Conservation (phyloP, 2,797 vertebrate genomes). For the Notoglanidium macrostoma region DNA sequence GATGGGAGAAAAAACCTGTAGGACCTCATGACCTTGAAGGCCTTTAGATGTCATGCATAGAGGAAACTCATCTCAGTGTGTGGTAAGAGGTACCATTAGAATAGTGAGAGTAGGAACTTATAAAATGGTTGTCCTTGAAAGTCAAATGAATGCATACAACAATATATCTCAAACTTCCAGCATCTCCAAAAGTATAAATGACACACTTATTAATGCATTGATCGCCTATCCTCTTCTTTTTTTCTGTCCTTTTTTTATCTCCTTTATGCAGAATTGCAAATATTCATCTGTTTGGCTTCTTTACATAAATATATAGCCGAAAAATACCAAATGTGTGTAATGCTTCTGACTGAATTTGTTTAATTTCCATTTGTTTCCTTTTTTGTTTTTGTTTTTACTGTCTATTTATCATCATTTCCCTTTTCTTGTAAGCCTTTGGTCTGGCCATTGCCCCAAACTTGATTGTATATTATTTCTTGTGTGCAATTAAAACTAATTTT, state of each 20-base stretch:
- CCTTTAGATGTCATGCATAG: background rate
- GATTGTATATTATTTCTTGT: no score
- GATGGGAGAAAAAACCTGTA: background rate
- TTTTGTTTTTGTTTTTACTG: background rate
- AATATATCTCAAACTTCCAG: background rate
- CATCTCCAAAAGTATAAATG: background rate
- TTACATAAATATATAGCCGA: background rate
- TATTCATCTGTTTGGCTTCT: background rate
- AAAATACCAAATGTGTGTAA: background rate
- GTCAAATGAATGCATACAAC: background rate
- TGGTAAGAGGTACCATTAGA: background rate
- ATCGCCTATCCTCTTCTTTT: no score
- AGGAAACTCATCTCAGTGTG: background rate
- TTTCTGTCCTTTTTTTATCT: background rate
- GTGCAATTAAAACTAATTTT: background rate
- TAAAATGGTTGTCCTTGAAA: background rate
- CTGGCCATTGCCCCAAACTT: background rate
- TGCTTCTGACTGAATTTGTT: background rate
- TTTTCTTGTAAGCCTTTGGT: background rate
- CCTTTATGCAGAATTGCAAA: background rate
- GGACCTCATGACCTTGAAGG: background rate
- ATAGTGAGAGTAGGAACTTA: background rate
- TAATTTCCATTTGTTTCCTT: background rate
- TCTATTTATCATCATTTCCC: background rate
- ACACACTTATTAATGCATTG: background rate